These are phyloP conservation scores for Caenorhabditis sulstoni DNA, from an alignment of 2,888 invertebrate species.

Conservation along the genomic window DNA sequence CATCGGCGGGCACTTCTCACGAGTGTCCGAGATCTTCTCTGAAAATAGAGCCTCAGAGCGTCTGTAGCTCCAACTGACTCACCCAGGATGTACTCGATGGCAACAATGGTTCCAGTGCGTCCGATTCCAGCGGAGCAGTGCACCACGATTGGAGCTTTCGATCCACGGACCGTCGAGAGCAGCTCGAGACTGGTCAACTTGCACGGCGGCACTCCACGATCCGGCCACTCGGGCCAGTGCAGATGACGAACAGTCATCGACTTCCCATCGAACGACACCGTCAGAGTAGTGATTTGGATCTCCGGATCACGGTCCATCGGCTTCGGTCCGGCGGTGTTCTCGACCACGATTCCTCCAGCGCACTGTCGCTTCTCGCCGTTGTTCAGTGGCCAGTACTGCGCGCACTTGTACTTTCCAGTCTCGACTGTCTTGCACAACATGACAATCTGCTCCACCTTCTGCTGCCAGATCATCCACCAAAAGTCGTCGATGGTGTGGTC, in stretches of 20 bases:
- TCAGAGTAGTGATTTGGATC: constrained; percentile 44
- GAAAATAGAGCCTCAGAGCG: too few relatives aligned
- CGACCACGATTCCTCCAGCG: constrained; percentile 30
- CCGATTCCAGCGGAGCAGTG: constrained; percentile 74
- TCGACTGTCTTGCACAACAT: constrained; percentile 73
- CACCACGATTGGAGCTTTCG: constrained; percentile 68
- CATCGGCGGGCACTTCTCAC: constrained; percentile 38
- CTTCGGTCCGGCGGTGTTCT: constrained; percentile 40
- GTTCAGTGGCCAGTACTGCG: constrained; percentile 71
- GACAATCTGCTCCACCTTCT: constrained; percentile 59
- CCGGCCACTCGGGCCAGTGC: constrained; percentile 73
- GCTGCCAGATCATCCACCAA: constrained; percentile 64
- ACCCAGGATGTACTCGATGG: constrained; percentile 70
- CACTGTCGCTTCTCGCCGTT: constrained; percentile 42
- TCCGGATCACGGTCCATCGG: constrained; percentile 43
- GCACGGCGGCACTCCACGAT: constrained; percentile 67
- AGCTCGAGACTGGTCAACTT: constrained; percentile 59
- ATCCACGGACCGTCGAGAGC: constrained; percentile 63
- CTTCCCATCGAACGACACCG: constrained; percentile 12
- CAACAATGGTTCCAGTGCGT: constrained; percentile 71
- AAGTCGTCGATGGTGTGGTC: constrained; percentile 65
- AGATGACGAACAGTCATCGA: constrained; percentile 57
- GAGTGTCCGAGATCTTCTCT: not conserved
- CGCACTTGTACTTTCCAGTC: constrained; percentile 86
- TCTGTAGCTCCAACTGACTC: too few relatives aligned